Conservation (phyloP, 2,113 vertebrate species). For the Amphiprion percula region DNA sequence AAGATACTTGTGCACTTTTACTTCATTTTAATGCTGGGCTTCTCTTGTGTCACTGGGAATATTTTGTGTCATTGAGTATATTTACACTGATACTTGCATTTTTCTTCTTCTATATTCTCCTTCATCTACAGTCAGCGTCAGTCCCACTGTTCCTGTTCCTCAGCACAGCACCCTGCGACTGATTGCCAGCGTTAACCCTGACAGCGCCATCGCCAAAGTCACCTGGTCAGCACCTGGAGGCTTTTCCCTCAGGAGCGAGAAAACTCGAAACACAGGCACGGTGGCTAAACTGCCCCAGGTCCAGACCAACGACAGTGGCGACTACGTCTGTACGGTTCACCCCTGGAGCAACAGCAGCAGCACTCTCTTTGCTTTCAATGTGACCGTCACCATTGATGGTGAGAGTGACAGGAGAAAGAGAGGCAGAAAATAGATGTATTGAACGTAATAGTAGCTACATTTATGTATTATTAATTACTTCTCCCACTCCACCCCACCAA, state of each 20-base stretch:
- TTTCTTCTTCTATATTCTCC: not conserved
- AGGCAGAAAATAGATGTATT: not conserved
- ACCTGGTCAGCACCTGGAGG: slow-evolving; percentile 74
- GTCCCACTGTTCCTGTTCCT: slow-evolving; percentile 54
- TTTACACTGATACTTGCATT: not conserved
- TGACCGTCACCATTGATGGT: slow-evolving; percentile 73
- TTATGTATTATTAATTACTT: slow-evolving; percentile 76
- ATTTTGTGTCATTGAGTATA: not conserved
- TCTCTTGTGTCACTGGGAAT: not conserved
- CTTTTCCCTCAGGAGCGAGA: slow-evolving; percentile 58
- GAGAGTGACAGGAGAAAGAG: slow-evolving; percentile 38
- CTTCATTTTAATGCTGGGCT: not conserved
- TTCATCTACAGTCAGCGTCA: slow-evolving; percentile 61
- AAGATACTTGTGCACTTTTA: not conserved
- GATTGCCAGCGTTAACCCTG: slow-evolving; percentile 64
- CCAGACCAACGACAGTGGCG: slow-evolving; percentile 53
- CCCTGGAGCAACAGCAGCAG: slow-evolving; percentile 43
- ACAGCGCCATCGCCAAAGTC: slow-evolving; percentile 40
- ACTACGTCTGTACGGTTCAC: slow-evolving; percentile 74
- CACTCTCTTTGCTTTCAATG: slow-evolving; percentile 50
- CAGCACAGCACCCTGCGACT: slow-evolving; percentile 73
- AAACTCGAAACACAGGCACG: slow-evolving; percentile 1
- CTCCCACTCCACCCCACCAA: slow-evolving; percentile 7
- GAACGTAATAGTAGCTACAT: slow-evolving; percentile 69
- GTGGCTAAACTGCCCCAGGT: slow-evolving; percentile 79